Evolutionary conservation across 1,140 invertebrate species (phyloP), one percentile per base, ranked within the genome.

Genomic region (Drosophila equinoxialis): DNA sequence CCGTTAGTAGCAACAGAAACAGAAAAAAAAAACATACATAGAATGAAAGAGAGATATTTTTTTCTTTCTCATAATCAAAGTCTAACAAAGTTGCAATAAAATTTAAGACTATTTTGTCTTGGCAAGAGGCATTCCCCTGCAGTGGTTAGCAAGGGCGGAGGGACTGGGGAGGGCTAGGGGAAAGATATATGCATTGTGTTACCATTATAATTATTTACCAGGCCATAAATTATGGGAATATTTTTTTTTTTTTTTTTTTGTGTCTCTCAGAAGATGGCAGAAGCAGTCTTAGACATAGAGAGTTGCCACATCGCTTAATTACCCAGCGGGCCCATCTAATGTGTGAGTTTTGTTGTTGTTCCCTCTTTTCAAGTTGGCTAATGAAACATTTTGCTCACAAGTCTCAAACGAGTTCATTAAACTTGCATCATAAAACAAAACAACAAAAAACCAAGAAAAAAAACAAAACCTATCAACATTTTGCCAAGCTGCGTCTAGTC

Each of bases 251-350:
- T n/a, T 0, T 17, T 17, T 17, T 17, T 17, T 48, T 48, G 17
- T 11, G 17, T 8, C 20, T 23, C 8, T 20, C 65, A 33, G 65
- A 26, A 55, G 51, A 48, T 42, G 54, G 26, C 66, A 68, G 74
- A 51, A 30, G 41, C 20, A 11, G 66, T 48, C 41, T 20, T 57
- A 60, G 63, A 13, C 13, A 35, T n/a, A 37, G 54, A 66, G 77
- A 41, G 80, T 87, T 87, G 84, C 84, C 83, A 89, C 83, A 87
- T 74, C 54, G 73, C 83, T 87, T 87, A 87, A 87, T 87, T 89
- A 87, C 79, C 79, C 76, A 65, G 62, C 67, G 69, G 77, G 71
- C 71, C 67, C 60, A 75, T 76, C 80, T 77, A 79, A 81, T 82
- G 82, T 86, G 71, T 17, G 67, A 71, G 37, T 80, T 71, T 54